Conservation (phyloP, 2,113 vertebrate species). For the Lampris megalopsis region DNA sequence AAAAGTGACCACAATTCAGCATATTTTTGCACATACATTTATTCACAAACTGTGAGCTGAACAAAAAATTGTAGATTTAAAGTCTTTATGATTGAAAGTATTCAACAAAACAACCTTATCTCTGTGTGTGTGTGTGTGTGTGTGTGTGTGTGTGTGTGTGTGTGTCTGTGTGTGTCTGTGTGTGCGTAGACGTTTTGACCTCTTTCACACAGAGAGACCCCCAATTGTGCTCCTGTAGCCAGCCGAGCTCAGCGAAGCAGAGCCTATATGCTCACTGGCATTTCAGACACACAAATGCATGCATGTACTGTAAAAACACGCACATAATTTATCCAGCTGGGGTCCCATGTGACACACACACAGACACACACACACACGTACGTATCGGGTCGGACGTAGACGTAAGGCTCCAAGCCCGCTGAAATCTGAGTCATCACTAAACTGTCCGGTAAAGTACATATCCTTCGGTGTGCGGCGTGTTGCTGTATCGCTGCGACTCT, state of each 20-base stretch:
- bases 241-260: slow-evolving; percentile 89
- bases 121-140: slow-evolving; percentile 19
- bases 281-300: slow-evolving; percentile 78
- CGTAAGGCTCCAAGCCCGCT: slow-evolving; percentile 57
- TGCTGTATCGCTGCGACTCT: slow-evolving; percentile 20
- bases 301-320: slow-evolving; percentile 72
- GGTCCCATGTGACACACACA: slow-evolving; percentile 53
- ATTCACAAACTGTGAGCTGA: slow-evolving; percentile 4
- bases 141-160: slow-evolving; percentile 3
- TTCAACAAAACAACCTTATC: slow-evolving; percentile 74
- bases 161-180: background rate
- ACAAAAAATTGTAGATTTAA: background rate
- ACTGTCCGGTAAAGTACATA: slow-evolving; percentile 42
- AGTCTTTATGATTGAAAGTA: slow-evolving; percentile 34
- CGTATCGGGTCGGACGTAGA: slow-evolving; percentile 57
- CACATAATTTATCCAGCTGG: slow-evolving; percentile 73
- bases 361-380: slow-evolving; percentile 15
- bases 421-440: background rate
- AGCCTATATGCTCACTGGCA: slow-evolving; percentile 93
- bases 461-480: background rate
- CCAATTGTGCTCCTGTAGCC: slow-evolving; percentile 76
- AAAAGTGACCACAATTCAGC: background rate
- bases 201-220: slow-evolving; percentile 76
- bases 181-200: slow-evolving; percentile 59
- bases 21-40: background rate